A percentile compares a stretch with the other conserved stretches of the same genome.
These are phyloP conservation scores for Drosophila bocqueti DNA, from an alignment of 1,140 invertebrate species.

Conservation along the genomic window DNA sequence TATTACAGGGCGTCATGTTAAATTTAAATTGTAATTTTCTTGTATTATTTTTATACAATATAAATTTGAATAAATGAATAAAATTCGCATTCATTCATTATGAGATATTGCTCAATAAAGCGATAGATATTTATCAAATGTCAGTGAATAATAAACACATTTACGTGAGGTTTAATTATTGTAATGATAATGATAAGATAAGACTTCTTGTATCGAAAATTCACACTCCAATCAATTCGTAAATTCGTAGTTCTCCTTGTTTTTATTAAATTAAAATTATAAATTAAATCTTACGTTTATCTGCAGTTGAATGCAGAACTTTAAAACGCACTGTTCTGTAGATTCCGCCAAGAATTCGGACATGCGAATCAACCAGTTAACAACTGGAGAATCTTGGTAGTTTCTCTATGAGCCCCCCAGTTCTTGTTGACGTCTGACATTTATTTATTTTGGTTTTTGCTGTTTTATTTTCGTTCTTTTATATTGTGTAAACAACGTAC, in stretches of 20 bases:
- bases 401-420: slow-evolving; percentile 10
- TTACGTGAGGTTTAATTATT: slow-evolving; percentile 8
- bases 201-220: background rate
- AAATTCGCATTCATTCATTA: background rate
- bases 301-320: background rate
- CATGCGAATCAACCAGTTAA: slow-evolving; percentile 21
- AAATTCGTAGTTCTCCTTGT: background rate
- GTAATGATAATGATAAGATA: slow-evolving; percentile 6
- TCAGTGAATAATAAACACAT: slow-evolving; percentile 5
- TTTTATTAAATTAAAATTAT: background rate
- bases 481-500: slow-evolving; percentile 49
- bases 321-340: background rate
- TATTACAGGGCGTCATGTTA: background rate
- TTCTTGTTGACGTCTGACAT: slow-evolving; percentile 17
- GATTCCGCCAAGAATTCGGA: slow-evolving; percentile 1
- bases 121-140: slow-evolving; percentile 5
- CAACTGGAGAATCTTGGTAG: slow-evolving; percentile 33
- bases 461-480: slow-evolving; percentile 24
- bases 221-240: background rate
- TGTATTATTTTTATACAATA: background rate
- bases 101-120: background rate
- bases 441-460: slow-evolving; percentile 7
- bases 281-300: background rate
- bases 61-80: background rate
- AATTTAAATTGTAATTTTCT: background rate